Percentiles rank a stretch among this genome's conserved stretches.
Conservation (phyloP, 2,888 invertebrate species). For the Thalpophila matura region DNA sequence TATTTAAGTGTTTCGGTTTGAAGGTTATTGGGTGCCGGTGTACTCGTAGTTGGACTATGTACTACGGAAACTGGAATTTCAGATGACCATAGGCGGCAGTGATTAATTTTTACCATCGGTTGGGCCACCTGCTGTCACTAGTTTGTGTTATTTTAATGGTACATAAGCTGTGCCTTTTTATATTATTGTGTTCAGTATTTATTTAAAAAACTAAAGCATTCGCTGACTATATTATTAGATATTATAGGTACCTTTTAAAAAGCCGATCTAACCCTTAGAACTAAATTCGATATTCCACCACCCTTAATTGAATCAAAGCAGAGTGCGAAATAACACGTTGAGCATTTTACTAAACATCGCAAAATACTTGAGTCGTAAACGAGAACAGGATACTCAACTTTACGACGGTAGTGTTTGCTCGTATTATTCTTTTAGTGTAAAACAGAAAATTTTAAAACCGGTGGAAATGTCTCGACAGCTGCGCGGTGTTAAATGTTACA, state of each 20-base stretch:
- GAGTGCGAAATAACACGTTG: conserved; percentile 58
- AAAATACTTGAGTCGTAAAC: conserved; percentile 73
- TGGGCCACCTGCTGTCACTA: no score
- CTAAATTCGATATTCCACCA: not conserved
- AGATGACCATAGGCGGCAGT: no score
- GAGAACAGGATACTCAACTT: conserved; percentile 62
- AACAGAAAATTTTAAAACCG: conserved; percentile 78
- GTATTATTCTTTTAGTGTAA: conserved; percentile 77
- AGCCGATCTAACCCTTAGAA: not conserved
- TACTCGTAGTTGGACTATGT: no score
- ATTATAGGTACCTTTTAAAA: not conserved
- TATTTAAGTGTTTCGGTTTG: no score
- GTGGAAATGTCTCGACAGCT: conserved; percentile 80
- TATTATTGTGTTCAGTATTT: no score
- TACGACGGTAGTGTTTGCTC: conserved; percentile 51
- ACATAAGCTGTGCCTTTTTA: no score
- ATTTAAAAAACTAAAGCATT: no score
- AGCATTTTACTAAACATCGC: conserved; percentile 66
- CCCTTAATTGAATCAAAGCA: conserved; percentile 18
- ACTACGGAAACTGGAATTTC: no score
- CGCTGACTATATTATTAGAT: no score
- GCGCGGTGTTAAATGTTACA: conserved; percentile 70
- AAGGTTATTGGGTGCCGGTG: no score
- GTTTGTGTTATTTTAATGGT: no score
- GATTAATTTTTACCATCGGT: no score